These are phyloP conservation scores for Cyprinodon variegatus DNA, from an alignment of 2,113 vertebrate genomes.

Conservation along the genomic window DNA sequence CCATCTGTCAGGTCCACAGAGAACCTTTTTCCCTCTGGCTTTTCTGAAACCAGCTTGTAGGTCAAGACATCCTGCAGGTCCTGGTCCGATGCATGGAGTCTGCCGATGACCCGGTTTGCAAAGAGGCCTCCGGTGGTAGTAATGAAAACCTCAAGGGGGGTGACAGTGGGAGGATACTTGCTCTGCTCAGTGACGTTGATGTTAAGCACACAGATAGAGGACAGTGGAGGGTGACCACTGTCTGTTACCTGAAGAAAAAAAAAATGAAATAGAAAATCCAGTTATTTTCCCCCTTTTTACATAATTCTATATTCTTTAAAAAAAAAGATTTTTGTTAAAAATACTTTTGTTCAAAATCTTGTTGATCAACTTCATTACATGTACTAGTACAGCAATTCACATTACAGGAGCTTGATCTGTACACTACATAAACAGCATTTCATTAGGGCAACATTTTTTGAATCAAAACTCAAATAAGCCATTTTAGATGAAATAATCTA, in stretches of 20 bases:
- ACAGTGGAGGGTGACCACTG: slow-evolving; percentile 89
- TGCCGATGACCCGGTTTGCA: slow-evolving; percentile 86
- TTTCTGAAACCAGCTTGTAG: slow-evolving; percentile 81
- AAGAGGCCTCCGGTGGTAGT: slow-evolving; percentile 78
- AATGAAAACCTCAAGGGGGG: slow-evolving; percentile 93
- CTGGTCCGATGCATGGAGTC: slow-evolving; percentile 91
- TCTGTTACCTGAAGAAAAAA: slow-evolving; percentile 84
- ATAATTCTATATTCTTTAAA: neutral
- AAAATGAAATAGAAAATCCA: neutral
- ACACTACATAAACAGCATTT: no score
- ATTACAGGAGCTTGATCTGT: no score
- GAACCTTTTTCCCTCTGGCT: slow-evolving; percentile 72
- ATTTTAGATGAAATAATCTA: no score
- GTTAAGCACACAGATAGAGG: slow-evolving; percentile 87
- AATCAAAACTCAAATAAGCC: no score
- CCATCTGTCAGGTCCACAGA: slow-evolving; percentile 85
- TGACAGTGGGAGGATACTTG: slow-evolving; percentile 85
- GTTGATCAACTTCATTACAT: no score
- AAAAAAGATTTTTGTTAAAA: neutral
- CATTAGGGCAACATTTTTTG: no score
- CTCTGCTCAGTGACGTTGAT: slow-evolving; percentile 90
- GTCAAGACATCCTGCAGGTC: slow-evolving; percentile 88
- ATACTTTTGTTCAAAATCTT: neutral
- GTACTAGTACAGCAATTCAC: no score
- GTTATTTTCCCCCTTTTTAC: neutral